phyloP scores from a whole-genome alignment of 2,113 vertebrate species.

The Cinclus cinclus region DNA sequence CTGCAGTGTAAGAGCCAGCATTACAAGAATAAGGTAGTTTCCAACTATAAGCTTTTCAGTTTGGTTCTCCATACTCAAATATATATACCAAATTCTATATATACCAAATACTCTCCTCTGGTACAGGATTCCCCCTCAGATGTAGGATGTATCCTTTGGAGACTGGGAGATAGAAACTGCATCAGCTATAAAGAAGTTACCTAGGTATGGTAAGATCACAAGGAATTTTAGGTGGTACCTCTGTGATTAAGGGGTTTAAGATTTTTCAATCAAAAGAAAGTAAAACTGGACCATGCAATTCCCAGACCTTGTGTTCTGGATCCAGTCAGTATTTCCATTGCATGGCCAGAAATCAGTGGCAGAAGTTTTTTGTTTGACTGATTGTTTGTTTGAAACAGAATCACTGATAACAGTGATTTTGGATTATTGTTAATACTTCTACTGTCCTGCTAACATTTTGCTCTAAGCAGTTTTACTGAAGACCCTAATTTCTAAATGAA shows the following conservation, averaged over 20 bases:
- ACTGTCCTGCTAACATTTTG: background rate
- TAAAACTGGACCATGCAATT: background rate
- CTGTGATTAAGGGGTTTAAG: background rate
- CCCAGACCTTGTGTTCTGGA: background rate
- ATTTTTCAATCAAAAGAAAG: background rate
- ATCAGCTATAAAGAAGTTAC: background rate
- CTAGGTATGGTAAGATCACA: background rate
- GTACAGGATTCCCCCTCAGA: background rate
- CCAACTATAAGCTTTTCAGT: background rate
- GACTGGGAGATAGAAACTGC: background rate
- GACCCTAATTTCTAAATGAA: background rate
- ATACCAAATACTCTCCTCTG: background rate
- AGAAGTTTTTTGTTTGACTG: background rate
- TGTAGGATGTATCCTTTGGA: background rate
- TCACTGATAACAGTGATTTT: background rate
- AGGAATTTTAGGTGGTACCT: background rate
- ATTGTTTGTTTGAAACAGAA: background rate
- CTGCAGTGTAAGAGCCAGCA: background rate
- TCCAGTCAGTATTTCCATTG: background rate
- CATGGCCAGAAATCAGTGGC: fast-evolving
- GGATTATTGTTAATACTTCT: background rate
- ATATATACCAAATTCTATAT: too few species aligned
- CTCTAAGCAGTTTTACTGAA: background rate
- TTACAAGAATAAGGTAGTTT: background rate
- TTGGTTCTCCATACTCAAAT: background rate